Percentiles rank a stretch among this genome's conserved stretches.
phyloP scores from a whole-genome alignment of 2,797 vertebrate genomes.

The Diplodus sargus region DNA sequence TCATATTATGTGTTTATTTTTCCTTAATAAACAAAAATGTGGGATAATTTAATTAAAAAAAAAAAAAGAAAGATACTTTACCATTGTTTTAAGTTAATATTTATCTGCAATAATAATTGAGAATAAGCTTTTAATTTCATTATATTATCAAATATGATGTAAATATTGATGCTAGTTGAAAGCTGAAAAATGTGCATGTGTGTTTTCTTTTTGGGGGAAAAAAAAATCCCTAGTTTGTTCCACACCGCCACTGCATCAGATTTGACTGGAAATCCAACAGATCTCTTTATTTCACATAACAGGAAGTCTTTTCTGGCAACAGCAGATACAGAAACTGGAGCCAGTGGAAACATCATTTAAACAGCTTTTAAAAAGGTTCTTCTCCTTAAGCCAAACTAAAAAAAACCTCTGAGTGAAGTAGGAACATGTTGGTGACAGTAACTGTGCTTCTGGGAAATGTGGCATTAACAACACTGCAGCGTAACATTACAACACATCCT shows the following conservation, averaged over 20 bases:
- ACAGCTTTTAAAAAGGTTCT: slow-evolving; percentile 16
- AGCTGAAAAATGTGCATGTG: not conserved
- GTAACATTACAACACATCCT: not conserved
- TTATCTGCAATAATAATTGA: not conserved
- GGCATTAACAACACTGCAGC: not conserved
- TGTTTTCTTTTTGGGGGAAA: not conserved
- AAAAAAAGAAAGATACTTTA: not conserved
- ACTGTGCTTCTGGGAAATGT: not conserved
- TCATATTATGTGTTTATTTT: not conserved
- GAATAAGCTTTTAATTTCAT: not conserved
- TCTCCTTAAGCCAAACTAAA: not conserved
- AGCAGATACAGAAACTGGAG: not conserved
- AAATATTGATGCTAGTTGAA: not conserved
- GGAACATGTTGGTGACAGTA: not conserved
- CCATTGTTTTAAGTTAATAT: not conserved
- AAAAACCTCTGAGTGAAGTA: not conserved
- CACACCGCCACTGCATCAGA: not conserved
- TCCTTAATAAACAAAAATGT: not conserved
- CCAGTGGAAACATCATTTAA: slow-evolving; percentile 29
- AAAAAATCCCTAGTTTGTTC: not conserved
- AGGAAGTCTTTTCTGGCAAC: slow-evolving; percentile 24
- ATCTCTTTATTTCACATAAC: slow-evolving; percentile 16
- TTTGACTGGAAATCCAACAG: not conserved
- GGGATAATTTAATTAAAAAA: not conserved
- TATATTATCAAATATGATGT: not conserved